These are phyloP conservation scores for Lamellibrachia columna DNA, from an alignment of 2,888 invertebrate genomes.

Conservation along the genomic window DNA sequence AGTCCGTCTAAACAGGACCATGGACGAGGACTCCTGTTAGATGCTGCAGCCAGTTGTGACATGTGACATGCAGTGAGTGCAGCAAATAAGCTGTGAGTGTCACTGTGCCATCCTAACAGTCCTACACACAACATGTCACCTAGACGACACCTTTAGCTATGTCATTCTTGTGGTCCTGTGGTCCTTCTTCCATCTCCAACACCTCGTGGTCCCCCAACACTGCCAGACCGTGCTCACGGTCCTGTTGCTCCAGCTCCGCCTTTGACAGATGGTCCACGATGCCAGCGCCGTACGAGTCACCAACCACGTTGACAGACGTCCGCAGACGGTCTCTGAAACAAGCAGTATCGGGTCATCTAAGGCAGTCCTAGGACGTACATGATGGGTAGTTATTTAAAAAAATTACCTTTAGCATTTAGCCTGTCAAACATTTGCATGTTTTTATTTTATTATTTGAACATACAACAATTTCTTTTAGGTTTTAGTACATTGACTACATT, in stretches of 20 bases:
- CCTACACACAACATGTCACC: not conserved
- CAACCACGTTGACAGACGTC: conserved; percentile 71
- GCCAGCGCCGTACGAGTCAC: conserved; percentile 72
- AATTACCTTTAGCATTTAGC: too few relatives aligned
- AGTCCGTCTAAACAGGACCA: not conserved
- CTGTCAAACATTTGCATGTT: too few relatives aligned
- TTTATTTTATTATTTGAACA: too few relatives aligned
- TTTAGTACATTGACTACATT: too few relatives aligned
- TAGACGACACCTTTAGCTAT: conserved; percentile 16
- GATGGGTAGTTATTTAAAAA: too few relatives aligned
- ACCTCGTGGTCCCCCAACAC: not conserved
- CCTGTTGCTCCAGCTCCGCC: conserved; percentile 64
- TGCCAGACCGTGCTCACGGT: conserved; percentile 38
- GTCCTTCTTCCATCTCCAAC: not conserved
- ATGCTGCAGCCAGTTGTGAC: not conserved
- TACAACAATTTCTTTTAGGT: too few relatives aligned
- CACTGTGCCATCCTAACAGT: too few relatives aligned
- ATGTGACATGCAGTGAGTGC: not conserved
- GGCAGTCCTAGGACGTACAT: too few relatives aligned
- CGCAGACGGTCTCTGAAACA: conserved; percentile 69
- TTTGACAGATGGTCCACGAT: conserved; percentile 69
- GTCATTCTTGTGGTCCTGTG: not conserved
- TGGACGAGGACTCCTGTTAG: not conserved
- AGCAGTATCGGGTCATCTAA: not conserved
- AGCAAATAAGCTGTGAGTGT: not conserved